Conservation (phyloP, 2,113 vertebrate species). For the Corythornis madagascariensis region DNA sequence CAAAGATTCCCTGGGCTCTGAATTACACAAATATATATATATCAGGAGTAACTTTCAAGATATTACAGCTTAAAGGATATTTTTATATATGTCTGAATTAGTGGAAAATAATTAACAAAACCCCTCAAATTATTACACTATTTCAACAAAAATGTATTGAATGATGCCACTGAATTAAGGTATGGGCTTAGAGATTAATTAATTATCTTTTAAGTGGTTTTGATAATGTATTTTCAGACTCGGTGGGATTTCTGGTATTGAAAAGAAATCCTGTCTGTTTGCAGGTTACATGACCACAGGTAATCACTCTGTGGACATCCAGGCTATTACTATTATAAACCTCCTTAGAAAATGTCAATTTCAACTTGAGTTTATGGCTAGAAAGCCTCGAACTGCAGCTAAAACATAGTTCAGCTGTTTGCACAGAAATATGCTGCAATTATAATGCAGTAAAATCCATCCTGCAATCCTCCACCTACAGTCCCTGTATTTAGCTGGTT, state of each 20-base stretch:
- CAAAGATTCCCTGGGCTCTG: not conserved
- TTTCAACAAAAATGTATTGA: not conserved
- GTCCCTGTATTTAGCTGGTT: not conserved
- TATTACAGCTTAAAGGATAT: not conserved
- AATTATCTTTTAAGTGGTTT: not conserved
- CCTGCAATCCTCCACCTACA: not conserved
- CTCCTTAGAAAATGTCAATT: not conserved
- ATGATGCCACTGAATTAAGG: not conserved
- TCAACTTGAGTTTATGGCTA: not conserved
- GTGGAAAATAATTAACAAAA: not conserved
- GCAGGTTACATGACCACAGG: not conserved
- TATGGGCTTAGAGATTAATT: not conserved
- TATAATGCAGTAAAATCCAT: not conserved
- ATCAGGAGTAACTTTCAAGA: not conserved
- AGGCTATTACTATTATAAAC: not conserved
- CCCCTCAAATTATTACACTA: not conserved
- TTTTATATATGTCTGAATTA: not conserved
- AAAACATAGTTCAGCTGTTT: not conserved
- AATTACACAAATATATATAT: not conserved
- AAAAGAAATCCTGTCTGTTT: not conserved
- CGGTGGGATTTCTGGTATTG: not conserved
- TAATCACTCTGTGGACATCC: not conserved
- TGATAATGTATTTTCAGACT: not conserved
- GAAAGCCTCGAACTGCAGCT: not conserved
- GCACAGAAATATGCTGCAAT: not conserved